Percentiles rank a stretch among this genome's conserved stretches.
phyloP scores from a whole-genome alignment of 2,113 vertebrate genomes.

The Megalops atlanticus region DNA sequence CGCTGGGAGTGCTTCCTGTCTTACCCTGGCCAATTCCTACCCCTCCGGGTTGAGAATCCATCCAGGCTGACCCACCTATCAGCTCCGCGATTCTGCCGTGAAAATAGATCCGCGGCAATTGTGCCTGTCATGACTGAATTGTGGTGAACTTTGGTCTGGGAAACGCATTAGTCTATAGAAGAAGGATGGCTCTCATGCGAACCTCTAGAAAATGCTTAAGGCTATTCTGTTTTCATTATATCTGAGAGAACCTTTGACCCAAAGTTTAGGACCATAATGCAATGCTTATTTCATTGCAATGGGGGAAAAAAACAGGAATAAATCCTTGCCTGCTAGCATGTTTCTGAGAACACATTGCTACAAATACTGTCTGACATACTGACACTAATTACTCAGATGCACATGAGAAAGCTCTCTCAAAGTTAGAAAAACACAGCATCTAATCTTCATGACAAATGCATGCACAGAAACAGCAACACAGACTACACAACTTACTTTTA shows the following conservation, averaged over 20 bases:
- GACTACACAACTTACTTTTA: not conserved
- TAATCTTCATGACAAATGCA: not conserved
- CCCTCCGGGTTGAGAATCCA: too few species aligned
- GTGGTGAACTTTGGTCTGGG: not conserved
- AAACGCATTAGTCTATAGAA: too few species aligned
- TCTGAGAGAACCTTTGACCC: not conserved
- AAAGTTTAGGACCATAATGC: not conserved
- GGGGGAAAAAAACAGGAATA: too few species aligned
- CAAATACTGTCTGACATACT: not conserved
- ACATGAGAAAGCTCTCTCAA: not conserved
- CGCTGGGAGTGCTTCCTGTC: too few species aligned
- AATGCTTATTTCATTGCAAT: not conserved
- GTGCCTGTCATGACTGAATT: too few species aligned
- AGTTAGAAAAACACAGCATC: not conserved
- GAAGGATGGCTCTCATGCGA: too few species aligned
- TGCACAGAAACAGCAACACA: not conserved
- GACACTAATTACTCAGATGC: not conserved
- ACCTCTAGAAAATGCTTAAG: not conserved
- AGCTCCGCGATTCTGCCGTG: too few species aligned
- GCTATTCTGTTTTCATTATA: not conserved
- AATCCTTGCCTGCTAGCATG: too few species aligned
- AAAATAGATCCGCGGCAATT: too few species aligned
- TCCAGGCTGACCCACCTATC: too few species aligned
- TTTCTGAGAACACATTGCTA: not conserved
- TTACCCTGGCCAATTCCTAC: too few species aligned